Base-by-base conservation (phyloP, 1,140 invertebrate genomes). In the Cherax quadricarinatus region DNA sequence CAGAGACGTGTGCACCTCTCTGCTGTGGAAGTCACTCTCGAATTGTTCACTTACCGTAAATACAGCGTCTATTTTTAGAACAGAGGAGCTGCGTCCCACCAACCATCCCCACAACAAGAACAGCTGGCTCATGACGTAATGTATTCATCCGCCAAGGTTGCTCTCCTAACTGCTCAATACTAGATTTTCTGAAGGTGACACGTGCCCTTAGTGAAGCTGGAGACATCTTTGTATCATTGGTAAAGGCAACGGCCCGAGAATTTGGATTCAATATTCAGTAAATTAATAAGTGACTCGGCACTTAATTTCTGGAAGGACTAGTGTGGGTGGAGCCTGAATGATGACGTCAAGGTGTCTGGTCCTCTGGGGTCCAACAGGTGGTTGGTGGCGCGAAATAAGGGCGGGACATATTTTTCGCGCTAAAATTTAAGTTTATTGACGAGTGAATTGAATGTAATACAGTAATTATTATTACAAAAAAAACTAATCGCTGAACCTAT, bases 21-120 rank as follows among this genome's bases (percentile, higher is more conserved):
- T 81, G 79, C 30, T 51, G 57, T 80, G 87, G 57, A 66, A 89
- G 78, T 81, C 79, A 89, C 79, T 81, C 75, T 81, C 60, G 87
- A 89, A 89, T 66, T 89, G 87, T 73, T 89, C 87, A 89, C 87
- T 89, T 89, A 89, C 87, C 79, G 87, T 89, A 89, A 89, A 89
- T 89, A 82, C 87, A 73, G 57, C 79, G 87, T 89, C 87, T 89
- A 89, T 89, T 89, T 89, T 89, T 89, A 89, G 87, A 62, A 89
- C 87, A 41, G 78, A 89, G 78, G 53, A 24, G 48, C 53, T 7
- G 87, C 24, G 48, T 80, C 62, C 75, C 87, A 89, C 78, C 78
- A 70, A 82, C 87, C 87, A 82, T 83, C 82, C 51, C 87, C 87
- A 86, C 85, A 70, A 89, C 86, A 81, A 81, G 87, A 89, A 89